phyloP scores from a whole-genome alignment of 2,113 vertebrate genomes.

The Gila orcuttii region DNA sequence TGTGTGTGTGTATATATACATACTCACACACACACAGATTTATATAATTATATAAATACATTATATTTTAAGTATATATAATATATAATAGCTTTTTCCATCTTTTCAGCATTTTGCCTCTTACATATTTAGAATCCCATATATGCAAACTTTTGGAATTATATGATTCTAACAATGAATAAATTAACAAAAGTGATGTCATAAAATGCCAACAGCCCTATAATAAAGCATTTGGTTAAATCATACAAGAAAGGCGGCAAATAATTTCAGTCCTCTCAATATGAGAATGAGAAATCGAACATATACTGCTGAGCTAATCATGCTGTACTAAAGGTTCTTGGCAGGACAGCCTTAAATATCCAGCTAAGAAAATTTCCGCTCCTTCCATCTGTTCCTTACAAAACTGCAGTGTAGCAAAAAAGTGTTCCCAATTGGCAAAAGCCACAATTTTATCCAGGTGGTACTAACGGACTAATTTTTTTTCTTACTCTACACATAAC shows the following conservation, averaged over 20 bases:
- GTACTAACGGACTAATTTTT: not conserved
- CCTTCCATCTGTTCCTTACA: conserved; percentile 66
- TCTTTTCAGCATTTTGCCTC: not conserved
- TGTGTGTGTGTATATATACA: too few species aligned
- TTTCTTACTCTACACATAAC: not conserved
- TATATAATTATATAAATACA: not conserved
- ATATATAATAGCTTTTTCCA: not conserved
- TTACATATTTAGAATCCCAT: not conserved
- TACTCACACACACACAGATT: not conserved
- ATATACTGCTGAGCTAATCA: conserved; percentile 43
- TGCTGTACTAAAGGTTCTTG: conserved; percentile 56
- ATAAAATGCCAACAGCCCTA: conserved; percentile 28
- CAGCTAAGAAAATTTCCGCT: conserved; percentile 62
- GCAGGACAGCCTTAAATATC: conserved; percentile 68
- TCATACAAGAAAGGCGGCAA: conserved; percentile 7
- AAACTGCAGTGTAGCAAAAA: conserved; percentile 62
- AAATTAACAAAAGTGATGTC: conserved; percentile 5
- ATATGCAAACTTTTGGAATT: not conserved
- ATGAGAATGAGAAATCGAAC: conserved; percentile 35
- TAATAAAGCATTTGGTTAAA: conserved; percentile 46
- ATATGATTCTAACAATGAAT: not conserved
- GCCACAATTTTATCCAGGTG: conserved; percentile 41
- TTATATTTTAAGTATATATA: not conserved
- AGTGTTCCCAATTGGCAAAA: conserved; percentile 48
- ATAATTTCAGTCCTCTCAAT: conserved; percentile 24